Evolutionary conservation across 2,113 vertebrate species (phyloP), one percentile per base, ranked within the genome.

Genomic region (Rallus limicola): DNA sequence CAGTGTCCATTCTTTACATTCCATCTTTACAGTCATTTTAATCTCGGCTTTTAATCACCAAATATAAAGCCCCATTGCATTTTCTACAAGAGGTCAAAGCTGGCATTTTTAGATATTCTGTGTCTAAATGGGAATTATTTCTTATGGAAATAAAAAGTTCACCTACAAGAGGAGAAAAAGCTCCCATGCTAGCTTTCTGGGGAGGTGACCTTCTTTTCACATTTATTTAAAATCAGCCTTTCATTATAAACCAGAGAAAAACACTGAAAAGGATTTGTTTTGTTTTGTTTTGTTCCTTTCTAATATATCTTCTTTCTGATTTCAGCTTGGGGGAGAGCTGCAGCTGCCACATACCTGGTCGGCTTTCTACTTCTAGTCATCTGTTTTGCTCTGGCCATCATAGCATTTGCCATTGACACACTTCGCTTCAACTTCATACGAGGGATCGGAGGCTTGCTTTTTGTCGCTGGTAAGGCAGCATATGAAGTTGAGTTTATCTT

Each of bases 271-370:
- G 31, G 11, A 19, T 55, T 25, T 33, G 34, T 65, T 76, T 64
- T 48, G 46, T 48, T 48, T 52, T 52, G 23, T 52, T 52, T 52
- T 52, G 23, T 52, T 33, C 31, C 26, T 46, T 74, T 88, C 83
- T 96, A 40, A 95, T 63, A 16, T 65, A 24, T 42, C 53, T 80
- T 84, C 31, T 38, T 58, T 89, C 16, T 90, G n/a, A 80, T 96
- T 95, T 83, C 95, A 98, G 97, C 97, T 6, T 98, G 97, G 97
- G 97, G 96, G 83, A 95, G 95, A 95, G 96, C 90, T 13, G 96
- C 97, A 34, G 97, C 97, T 62, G 97, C 90, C 28, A 95, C 97
- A 16, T 96, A 97, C 92, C 74, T 98, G 26, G 85, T 97, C 0
- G 97, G 97, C 36, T 98, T 96, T 50, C 16, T 97, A 16, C 90